phyloP scores from a whole-genome alignment of 2,113 vertebrate species.

The Sakesphorus luctuosus region DNA sequence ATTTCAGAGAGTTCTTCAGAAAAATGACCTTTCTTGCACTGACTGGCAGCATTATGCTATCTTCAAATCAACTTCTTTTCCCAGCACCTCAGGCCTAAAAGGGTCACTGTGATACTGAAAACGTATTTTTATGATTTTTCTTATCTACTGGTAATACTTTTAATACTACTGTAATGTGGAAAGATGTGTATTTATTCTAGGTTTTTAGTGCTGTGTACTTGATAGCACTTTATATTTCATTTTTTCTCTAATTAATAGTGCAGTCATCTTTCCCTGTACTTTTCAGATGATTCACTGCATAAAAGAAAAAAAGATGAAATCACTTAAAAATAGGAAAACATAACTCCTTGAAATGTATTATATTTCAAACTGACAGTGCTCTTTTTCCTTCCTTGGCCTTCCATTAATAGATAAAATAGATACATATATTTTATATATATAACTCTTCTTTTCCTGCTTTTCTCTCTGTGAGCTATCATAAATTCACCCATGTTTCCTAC shows the following conservation, averaged over 20 bases:
- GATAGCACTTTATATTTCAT: constrained; percentile 16
- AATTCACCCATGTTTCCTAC: not conserved
- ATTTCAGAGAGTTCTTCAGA: not conserved
- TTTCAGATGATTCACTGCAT: constrained; percentile 18
- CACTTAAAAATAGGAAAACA: constrained; percentile 16
- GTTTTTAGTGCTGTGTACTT: not conserved
- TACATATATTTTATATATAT: not conserved
- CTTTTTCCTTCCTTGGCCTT: constrained; percentile 7
- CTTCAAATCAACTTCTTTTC: not conserved
- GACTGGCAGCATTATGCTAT: not conserved
- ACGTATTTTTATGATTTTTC: not conserved
- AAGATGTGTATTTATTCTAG: not conserved
- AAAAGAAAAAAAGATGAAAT: constrained; percentile 3
- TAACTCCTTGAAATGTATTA: not conserved
- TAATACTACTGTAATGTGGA: not conserved
- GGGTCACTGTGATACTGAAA: not conserved
- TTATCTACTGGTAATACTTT: not conserved
- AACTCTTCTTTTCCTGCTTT: not conserved
- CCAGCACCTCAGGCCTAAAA: not conserved
- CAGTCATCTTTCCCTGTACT: not conserved
- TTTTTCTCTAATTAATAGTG: constrained; percentile 44
- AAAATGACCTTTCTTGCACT: not conserved
- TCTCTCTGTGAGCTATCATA: not conserved
- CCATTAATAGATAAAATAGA: constrained; percentile 25
- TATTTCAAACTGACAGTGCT: constrained; percentile 28